Conservation (phyloP, 1,140 invertebrate genomes). For the Homalodisca vitripennis region DNA sequence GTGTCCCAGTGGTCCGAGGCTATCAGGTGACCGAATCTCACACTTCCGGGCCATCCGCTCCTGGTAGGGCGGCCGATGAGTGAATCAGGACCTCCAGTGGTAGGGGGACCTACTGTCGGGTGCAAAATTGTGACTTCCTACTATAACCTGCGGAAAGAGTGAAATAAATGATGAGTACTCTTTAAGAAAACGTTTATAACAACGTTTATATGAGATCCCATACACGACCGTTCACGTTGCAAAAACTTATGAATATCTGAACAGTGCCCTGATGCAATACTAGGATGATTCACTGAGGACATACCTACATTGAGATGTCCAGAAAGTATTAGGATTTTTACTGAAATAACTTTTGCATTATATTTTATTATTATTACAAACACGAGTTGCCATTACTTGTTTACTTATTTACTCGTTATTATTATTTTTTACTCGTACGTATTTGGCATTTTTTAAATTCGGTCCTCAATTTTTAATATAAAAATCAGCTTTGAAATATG, state of each 20-base stretch:
- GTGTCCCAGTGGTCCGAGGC: conserved; percentile 90
- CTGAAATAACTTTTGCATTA: neutral
- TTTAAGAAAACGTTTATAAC: neutral
- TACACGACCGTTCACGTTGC: too few relatives aligned
- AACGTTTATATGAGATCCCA: too few relatives aligned
- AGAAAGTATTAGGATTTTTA: neutral
- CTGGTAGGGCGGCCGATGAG: conserved; percentile 82
- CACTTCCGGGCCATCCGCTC: conserved; percentile 90
- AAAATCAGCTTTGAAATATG: neutral
- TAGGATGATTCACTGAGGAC: too few relatives aligned
- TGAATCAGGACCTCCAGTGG: conserved; percentile 84
- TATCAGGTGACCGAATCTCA: conserved; percentile 81
- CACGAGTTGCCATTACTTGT: too few relatives aligned
- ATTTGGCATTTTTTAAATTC: too few relatives aligned
- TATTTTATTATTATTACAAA: neutral
- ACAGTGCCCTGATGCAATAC: too few relatives aligned
- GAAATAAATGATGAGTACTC: neutral
- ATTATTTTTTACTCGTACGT: too few relatives aligned
- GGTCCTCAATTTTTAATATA: too few relatives aligned
- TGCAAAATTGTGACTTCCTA: conserved; percentile 93
- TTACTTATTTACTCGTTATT: too few relatives aligned
- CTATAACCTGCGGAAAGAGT: conserved; percentile 64
- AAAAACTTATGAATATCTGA: too few relatives aligned
- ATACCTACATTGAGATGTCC: neutral
- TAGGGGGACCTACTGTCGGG: conserved; percentile 84